Evolutionary conservation across 2,888 invertebrate species (phyloP).

Genomic region (Drosophila multiciliata): DNA sequence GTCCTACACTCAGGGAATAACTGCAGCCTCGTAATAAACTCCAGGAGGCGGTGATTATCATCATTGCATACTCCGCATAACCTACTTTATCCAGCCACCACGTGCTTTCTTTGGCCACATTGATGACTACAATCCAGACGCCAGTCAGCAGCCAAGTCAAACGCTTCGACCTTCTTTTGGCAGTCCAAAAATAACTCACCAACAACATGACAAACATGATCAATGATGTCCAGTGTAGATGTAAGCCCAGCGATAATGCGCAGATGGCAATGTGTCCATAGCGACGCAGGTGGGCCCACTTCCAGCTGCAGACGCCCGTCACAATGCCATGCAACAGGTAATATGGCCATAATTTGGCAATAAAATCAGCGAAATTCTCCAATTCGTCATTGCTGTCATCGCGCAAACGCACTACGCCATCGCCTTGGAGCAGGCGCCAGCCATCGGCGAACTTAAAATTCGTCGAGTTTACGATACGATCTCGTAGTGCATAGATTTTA

Average conservation of each 20-base stretch:
- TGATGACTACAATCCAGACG: slow-evolving; percentile 79
- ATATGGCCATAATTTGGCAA: slow-evolving; percentile 77
- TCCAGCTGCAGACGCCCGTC: slow-evolving; percentile 56
- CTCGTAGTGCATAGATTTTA: slow-evolving; percentile 70
- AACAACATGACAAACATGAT: slow-evolving; percentile 62
- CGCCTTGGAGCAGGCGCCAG: slow-evolving; percentile 76
- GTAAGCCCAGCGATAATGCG: slow-evolving; percentile 64
- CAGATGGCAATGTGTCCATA: slow-evolving; percentile 69
- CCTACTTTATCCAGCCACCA: slow-evolving; percentile 72
- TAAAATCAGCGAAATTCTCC: slow-evolving; percentile 80
- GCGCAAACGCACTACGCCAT: slow-evolving; percentile 49
- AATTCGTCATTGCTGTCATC: slow-evolving; percentile 84
- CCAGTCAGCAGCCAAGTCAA: slow-evolving; percentile 76
- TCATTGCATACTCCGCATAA: slow-evolving; percentile 78
- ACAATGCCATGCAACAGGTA: slow-evolving; percentile 79
- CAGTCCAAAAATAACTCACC: slow-evolving; percentile 71
- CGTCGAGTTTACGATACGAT: slow-evolving; percentile 67
- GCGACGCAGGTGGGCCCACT: slow-evolving; percentile 56
- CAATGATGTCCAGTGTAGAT: slow-evolving; percentile 63
- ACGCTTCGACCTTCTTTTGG: slow-evolving; percentile 59
- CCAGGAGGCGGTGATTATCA: slow-evolving; percentile 87
- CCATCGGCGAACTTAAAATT: slow-evolving; percentile 73
- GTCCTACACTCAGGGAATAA: slow-evolving; percentile 46
- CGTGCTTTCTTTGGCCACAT: slow-evolving; percentile 66
- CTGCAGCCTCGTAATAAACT: slow-evolving; percentile 91